Base-by-base conservation (phyloP, 37 sponge, comb jelly and placozoan genomes). In the Halichondria panicea region DNA sequence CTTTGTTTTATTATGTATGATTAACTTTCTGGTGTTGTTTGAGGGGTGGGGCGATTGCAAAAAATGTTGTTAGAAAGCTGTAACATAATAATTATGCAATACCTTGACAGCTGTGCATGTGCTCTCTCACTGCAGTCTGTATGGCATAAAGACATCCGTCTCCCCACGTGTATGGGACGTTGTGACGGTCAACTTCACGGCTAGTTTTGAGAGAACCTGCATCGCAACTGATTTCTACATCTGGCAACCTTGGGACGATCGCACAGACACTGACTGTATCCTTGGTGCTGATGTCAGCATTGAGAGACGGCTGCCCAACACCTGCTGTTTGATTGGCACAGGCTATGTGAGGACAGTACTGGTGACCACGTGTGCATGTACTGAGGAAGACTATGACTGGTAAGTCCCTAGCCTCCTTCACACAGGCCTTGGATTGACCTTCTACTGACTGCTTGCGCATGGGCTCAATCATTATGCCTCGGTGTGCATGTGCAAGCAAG, bases 371-470 rank as follows among this genome's bases (percentile, higher is more conserved):
- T 96, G 97, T 74, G 36, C 37, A 4, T 96, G 97, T 50, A 79
- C 21, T 11, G 42, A 36, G 22, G 88, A 93, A 21, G 97, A 96
- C 82, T 96, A 78, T 87, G 94, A 93, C 36, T 96, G 97, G 86
- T 93, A 70, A 38, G 79, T 15, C 3, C 33, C 46, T 27, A n/a
- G n/a, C n/a, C n/a, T n/a, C n/a, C n/a, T n/a, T n/a, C n/a, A n/a
- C n/a, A n/a, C n/a, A n/a, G 35, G 32, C 44, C 54, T 8, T 24
- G 7, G 28, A 72, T 71, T 70, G 86, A 78, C 35, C 31, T 22
- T 1, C 0, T 5, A 15, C 27, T 24, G 18, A 4, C n/a, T n/a
- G n/a, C n/a, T n/a, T n/a, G n/a, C n/a, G n/a, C n/a, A n/a, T n/a
- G n/a, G n/a, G n/a, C n/a, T n/a, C n/a, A n/a, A n/a, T n/a, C n/a